Base-by-base conservation (phyloP, 2,113 vertebrate species). In the Thamnophis sirtalis region DNA sequence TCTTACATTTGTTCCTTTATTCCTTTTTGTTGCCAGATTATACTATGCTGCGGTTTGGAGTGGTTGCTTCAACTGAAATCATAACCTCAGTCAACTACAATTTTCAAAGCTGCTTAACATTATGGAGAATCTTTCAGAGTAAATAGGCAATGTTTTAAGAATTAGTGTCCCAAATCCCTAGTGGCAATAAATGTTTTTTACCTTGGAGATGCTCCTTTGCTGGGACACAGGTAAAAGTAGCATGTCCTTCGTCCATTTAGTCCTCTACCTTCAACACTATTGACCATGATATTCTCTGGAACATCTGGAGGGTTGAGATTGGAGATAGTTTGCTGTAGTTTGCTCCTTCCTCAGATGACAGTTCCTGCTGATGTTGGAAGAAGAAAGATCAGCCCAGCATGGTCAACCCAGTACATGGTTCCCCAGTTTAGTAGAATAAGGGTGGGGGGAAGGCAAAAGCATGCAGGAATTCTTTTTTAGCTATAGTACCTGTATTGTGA, bases 381-480 rank as follows among this genome's bases (percentile, higher is more conserved):
- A 80, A 80, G 17, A 43, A 80, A 21, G 33, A 80, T 80, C 33
- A 43, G 33, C 33, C 73, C 17, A 80, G 17, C 17, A 43, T 38
- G 33, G 73, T 80, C 73, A 80, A 21, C 17, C 15, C 17, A 80
- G 7, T 21, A 43, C 33, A 80, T 7, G 5, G 33, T 80, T 9
- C 17, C 17, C 73, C 15, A 38, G 17, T 80, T 80, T 38, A 33
- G 33, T 80, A 21, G 73, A 38, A 6, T 33, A 80, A 80, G 17
- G 7, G 5, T 9, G 3, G 2, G 17, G 7, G 5, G 26, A 1
- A n/a, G 2, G 0, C 1, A 43, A 17, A 80, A 80, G 17, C 7
- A 80, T 80, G 73, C 33, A 80, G 33, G 73, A 80, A 80, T 7
- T 80, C 6, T 38, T 43, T 80, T 80, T 80, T 7, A 80, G 73